Evolutionary conservation across 1,140 invertebrate species (phyloP), one percentile per base, ranked within the genome.

Genomic region (Drosophila equinoxialis): DNA sequence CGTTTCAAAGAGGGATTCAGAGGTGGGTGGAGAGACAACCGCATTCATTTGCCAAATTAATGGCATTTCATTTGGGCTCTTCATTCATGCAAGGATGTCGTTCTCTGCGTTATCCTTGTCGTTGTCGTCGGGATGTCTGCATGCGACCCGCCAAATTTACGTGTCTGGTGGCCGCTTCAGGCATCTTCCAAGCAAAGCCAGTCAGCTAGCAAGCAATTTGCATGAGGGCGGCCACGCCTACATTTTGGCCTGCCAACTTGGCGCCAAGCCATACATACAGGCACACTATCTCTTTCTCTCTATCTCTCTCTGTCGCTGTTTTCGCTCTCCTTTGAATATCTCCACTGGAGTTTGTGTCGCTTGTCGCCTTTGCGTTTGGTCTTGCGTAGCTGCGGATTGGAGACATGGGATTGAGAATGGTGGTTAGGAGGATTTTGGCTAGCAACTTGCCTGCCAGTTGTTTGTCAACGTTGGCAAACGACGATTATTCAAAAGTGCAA

Each of bases 401-500:
- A 35, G 30, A 58, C 14, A 14, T 37, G 61, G 58, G 68, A 85
- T 75, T 65, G 82, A 59, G 33, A 23, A 8, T 51, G 17, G 57
- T 62, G 58, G 68, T 78, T 75, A 62, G 74, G 55, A 20, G 62
- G 59, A 73, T 86, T 79, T 79, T 83, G 62, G 70, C 79, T 80
- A 83, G 59, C 83, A 72, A 79, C 55, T 87, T 86, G 82, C 83
- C 82, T 87, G 69, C 76, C 70, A 77, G 83, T 87, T 83, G 84
- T 84, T 89, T 87, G 84, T 89, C 84, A 81, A 68, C 80, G 80
- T 51, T 51, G 45, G 45, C 45, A 23, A 51, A 68, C 71, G 68
- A 74, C 84, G 85, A 89, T 89, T 89, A 89, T 89, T 89, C 84
- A 89, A 89, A 89, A 87, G 83, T 89, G 84, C 84, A 89, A 89